Evolutionary conservation across 2,113 vertebrate genomes (phyloP).

Genomic region (Lycocorax pyrrhopterus): DNA sequence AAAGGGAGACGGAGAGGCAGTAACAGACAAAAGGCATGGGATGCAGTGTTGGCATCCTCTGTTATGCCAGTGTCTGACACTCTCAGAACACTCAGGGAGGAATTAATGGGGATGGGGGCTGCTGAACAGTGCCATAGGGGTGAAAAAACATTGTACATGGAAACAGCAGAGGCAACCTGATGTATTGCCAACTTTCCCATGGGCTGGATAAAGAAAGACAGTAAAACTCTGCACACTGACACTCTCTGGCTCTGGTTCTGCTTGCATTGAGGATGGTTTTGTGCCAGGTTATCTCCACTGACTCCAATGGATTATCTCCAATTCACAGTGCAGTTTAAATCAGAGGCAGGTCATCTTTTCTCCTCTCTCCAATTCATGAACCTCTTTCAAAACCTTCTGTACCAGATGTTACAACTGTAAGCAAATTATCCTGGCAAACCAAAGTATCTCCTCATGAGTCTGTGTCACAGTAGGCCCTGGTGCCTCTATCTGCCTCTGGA

Average conservation of each 20-base stretch:
- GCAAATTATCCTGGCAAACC: conserved; percentile 32
- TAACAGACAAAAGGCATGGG: neutral
- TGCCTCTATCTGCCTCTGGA: conserved; percentile 32
- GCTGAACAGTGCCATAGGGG: neutral
- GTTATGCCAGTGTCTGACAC: neutral
- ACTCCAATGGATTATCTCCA: neutral
- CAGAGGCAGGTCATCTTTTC: neutral
- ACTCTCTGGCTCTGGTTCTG: neutral
- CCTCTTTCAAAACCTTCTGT: conserved; percentile 22
- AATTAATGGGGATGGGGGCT: neutral
- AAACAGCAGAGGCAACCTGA: neutral
- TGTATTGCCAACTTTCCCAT: neutral
- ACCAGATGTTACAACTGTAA: conserved; percentile 48
- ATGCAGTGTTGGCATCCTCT: neutral
- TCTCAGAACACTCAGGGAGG: neutral
- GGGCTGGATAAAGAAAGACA: neutral
- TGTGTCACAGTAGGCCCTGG: conserved; percentile 31
- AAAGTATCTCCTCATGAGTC: neutral
- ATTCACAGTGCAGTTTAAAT: conserved; percentile 4
- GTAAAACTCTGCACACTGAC: neutral
- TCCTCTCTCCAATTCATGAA: conserved; percentile 5
- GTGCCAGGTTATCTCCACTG: conserved; percentile 28
- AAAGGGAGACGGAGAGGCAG: neutral
- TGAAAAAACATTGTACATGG: neutral
- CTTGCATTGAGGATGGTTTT: neutral